phyloP scores from a whole-genome alignment of 2,888 invertebrate species.

The Sturmia bella region DNA sequence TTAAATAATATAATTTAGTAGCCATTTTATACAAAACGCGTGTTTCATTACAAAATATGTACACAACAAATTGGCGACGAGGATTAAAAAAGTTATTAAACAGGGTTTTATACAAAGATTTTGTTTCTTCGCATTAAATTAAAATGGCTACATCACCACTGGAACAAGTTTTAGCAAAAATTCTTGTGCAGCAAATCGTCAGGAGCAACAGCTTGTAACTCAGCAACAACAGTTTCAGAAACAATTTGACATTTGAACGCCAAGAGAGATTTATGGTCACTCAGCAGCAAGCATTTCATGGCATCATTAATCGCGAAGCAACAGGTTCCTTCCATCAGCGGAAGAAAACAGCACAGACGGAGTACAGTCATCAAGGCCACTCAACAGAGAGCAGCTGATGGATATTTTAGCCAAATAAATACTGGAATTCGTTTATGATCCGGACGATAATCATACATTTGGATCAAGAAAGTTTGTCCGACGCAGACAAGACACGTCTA shows the following conservation, averaged over 20 bases:
- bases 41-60: too few species aligned
- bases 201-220: slow-evolving; percentile 12
- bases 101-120: too few species aligned
- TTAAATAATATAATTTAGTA: too few species aligned
- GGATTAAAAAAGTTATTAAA: too few species aligned
- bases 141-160: slow-evolving; percentile 33
- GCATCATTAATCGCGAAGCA: background rate
- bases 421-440: slow-evolving; percentile 28
- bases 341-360: slow-evolving; percentile 1
- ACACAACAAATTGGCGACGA: too few species aligned
- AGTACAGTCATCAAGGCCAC: background rate
- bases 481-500: slow-evolving; percentile 16
- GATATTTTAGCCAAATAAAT: slow-evolving; percentile 34
- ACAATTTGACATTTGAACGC: slow-evolving; percentile 25
- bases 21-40: too few species aligned
- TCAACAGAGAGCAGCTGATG: slow-evolving; percentile 42
- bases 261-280: slow-evolving; percentile 8
- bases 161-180: slow-evolving; percentile 35
- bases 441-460: slow-evolving; percentile 28
- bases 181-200: slow-evolving; percentile 27
- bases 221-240: slow-evolving; percentile 41
- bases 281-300: slow-evolving; percentile 14
- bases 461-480: slow-evolving; percentile 37
- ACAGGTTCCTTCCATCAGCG: slow-evolving; percentile 1
- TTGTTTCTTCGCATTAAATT: too few species aligned